phyloP scores from a whole-genome alignment of 2,113 vertebrate genomes.

The Ursus arctos region DNA sequence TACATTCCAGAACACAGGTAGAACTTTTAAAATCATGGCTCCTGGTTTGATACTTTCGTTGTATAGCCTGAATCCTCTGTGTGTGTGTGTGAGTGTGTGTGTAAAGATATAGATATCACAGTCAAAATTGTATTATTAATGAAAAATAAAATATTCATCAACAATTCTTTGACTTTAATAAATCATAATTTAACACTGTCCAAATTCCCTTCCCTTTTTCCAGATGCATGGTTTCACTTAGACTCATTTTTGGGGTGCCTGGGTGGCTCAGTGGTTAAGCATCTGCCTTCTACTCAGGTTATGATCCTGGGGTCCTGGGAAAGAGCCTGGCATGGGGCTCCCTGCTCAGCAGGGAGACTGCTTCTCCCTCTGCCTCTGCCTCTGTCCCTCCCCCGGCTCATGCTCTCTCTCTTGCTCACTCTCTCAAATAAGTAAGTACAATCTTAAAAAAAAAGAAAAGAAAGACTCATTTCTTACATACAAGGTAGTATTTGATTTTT shows the following conservation, averaged over 20 bases:
- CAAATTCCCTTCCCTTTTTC: not conserved
- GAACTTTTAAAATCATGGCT: not conserved
- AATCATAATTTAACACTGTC: not conserved
- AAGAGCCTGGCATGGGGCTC: not conserved
- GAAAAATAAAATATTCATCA: not conserved
- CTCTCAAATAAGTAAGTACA: not conserved
- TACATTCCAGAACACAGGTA: not conserved
- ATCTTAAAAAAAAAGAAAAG: not conserved
- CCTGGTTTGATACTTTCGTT: not conserved
- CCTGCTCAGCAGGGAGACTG: not conserved
- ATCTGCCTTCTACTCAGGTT: not conserved
- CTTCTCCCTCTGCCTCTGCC: not conserved
- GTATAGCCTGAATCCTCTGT: not conserved
- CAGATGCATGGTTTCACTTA: not conserved
- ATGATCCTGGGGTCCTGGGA: not conserved
- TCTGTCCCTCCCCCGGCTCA: not conserved
- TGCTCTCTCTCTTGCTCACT: not conserved
- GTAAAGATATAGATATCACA: not conserved
- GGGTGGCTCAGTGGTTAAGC: not conserved
- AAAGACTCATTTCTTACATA: not conserved
- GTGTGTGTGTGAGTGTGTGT: not conserved
- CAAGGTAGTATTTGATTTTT: not conserved
- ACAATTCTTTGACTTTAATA: not conserved
- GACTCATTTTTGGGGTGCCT: not conserved
- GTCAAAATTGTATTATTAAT: not conserved